Conservation (phyloP, 2,888 invertebrate species). For the Gastracanthus pulcherrimus region DNA sequence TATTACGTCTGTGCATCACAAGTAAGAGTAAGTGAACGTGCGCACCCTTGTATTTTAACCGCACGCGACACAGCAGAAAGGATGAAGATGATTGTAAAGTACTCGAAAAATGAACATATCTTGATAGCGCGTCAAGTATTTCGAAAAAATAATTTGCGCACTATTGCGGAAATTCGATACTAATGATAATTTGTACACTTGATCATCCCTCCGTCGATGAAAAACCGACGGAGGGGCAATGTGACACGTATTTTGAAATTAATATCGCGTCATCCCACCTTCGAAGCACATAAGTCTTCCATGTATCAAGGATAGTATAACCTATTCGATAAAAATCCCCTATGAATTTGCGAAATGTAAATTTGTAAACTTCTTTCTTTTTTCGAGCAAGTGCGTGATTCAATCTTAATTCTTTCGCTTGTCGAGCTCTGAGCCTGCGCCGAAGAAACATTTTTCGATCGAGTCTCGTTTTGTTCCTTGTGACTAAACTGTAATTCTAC, state of each 20-base stretch:
- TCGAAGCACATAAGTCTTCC: background rate
- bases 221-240: background rate
- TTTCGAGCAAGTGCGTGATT: background rate
- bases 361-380: background rate
- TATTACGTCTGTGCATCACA: background rate
- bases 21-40: conserved; percentile 4
- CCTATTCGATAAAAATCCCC: background rate
- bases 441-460: conserved; percentile 9
- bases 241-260: background rate
- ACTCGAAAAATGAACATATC: conserved; percentile 58
- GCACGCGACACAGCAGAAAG: conserved; percentile 60
- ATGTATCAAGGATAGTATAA: background rate
- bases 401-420: conserved; percentile 40
- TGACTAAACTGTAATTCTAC: too few relatives aligned
- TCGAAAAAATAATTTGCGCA: conserved; percentile 35
- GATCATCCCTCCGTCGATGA: conserved; percentile 30
- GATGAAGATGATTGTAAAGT: conserved; percentile 60
- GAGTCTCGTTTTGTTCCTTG: background rate
- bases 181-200: conserved; percentile 55
- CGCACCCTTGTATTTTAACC: conserved; percentile 38
- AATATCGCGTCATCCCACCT: background rate
- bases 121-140: conserved; percentile 29
- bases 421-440: conserved; percentile 42
- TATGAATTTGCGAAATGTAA: background rate
- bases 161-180: conserved; percentile 6